Conservation (phyloP, 2,113 vertebrate species). For the Corapipo altera region DNA sequence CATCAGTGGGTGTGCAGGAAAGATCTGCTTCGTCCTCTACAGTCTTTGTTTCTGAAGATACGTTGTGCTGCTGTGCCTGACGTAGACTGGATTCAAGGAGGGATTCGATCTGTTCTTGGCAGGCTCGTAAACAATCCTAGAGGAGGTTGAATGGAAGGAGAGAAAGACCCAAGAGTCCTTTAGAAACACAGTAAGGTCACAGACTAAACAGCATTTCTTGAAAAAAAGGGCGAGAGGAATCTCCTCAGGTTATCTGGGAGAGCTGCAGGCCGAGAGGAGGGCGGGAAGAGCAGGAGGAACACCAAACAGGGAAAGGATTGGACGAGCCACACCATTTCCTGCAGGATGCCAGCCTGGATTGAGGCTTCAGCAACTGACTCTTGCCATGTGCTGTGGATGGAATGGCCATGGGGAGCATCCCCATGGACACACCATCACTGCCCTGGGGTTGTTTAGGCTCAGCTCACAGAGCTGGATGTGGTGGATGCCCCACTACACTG, state of each 20-base stretch:
- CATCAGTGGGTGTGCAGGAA: slow-evolving; percentile 95
- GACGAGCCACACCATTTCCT: background rate
- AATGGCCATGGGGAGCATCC: background rate
- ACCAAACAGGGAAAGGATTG: accelerated
- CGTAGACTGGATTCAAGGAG: slow-evolving; percentile 94
- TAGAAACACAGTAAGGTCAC: background rate
- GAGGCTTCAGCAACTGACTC: background rate
- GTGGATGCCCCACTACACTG: accelerated
- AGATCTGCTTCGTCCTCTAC: slow-evolving; percentile 88
- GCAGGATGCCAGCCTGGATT: background rate
- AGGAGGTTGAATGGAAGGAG: background rate
- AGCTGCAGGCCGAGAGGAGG: background rate
- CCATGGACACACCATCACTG: background rate
- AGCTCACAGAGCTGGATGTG: background rate
- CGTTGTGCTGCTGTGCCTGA: slow-evolving; percentile 87
- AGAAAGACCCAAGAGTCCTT: slow-evolving; percentile 37
- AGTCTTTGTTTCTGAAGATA: slow-evolving; percentile 86
- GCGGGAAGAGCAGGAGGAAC: background rate
- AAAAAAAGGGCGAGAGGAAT: background rate
- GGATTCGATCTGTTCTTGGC: slow-evolving; percentile 98
- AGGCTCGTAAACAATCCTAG: slow-evolving; percentile 95
- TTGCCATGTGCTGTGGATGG: background rate
- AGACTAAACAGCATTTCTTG: background rate
- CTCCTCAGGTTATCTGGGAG: background rate
- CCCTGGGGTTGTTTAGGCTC: background rate